Conservation (phyloP, 2,113 vertebrate genomes). For the Brachyhypopomus gauderio region DNA sequence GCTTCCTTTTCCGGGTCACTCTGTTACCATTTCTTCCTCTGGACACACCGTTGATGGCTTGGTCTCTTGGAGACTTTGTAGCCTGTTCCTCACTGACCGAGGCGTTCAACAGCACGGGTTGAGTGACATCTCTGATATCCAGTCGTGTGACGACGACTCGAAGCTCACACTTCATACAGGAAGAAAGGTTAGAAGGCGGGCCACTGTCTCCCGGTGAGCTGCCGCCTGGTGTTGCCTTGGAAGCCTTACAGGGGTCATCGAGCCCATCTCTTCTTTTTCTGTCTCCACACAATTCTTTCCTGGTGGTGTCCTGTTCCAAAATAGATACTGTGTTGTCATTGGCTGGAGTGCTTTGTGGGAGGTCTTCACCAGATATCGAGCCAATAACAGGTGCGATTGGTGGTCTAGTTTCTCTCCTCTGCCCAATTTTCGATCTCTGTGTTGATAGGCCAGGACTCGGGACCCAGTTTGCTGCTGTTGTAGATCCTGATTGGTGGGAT, state of each 20-base stretch:
- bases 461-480: not conserved
- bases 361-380: conserved; percentile 54
- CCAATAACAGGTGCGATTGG: conserved; percentile 62
- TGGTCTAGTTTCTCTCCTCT: not conserved
- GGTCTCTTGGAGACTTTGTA: not conserved
- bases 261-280: not conserved
- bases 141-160: conserved; percentile 60
- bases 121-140: not conserved
- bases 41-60: not conserved
- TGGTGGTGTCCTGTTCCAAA: not conserved
- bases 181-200: conserved; percentile 37
- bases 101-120: not conserved
- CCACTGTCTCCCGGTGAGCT: not conserved
- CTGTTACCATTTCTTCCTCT: not conserved
- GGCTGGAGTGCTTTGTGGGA: conserved; percentile 47
- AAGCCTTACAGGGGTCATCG: not conserved
- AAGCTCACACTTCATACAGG: conserved; percentile 47
- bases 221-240: not conserved
- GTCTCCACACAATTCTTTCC: not conserved
- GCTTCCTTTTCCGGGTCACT: conserved; percentile 27
- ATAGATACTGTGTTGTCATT: conserved; percentile 6
- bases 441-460: not conserved
- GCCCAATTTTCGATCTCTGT: not conserved
- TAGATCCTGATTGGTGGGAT: conserved; percentile 35
- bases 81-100: not conserved